phyloP scores from a whole-genome alignment of 1,140 invertebrate species.

The Drosophila ohnishii region DNA sequence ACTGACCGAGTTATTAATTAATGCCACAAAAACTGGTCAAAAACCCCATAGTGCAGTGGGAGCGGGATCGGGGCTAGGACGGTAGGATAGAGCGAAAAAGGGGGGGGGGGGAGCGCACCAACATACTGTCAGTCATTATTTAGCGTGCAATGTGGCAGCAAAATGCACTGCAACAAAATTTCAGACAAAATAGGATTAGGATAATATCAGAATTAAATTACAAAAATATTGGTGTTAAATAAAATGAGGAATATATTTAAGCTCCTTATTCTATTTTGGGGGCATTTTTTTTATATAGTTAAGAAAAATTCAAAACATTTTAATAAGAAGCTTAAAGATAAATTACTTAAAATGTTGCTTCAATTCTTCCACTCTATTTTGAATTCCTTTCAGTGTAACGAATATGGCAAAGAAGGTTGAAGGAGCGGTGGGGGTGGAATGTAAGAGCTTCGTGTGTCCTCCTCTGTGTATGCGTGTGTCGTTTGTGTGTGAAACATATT shows the following conservation, averaged over 20 bases:
- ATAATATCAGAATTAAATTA: neutral
- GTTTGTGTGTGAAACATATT: conserved; percentile 76
- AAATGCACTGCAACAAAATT: conserved; percentile 14
- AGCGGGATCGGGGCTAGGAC: neutral
- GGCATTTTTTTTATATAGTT: no score
- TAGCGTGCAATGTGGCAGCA: conserved; percentile 65
- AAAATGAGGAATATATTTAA: no score
- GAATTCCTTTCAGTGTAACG: conserved; percentile 1
- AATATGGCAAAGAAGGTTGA: neutral
- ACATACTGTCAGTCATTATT: conserved; percentile 81
- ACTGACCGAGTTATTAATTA: no score
- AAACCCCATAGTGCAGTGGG: no score
- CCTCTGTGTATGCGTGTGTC: conserved; percentile 36
- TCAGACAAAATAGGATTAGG: neutral
- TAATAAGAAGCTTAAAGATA: neutral
- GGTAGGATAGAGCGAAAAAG: neutral
- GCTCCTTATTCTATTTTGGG: no score
- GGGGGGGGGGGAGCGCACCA: conserved; percentile 45
- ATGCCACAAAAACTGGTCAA: no score
- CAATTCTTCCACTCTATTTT: neutral
- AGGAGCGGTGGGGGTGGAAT: conserved; percentile 11
- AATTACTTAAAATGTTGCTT: neutral
- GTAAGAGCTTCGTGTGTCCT: conserved; percentile 71
- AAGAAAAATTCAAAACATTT: neutral
- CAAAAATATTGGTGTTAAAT: no score